Evolutionary conservation across 1,140 invertebrate genomes (phyloP), one percentile per base, ranked within the genome.

Genomic region (Hestina assimilis): DNA sequence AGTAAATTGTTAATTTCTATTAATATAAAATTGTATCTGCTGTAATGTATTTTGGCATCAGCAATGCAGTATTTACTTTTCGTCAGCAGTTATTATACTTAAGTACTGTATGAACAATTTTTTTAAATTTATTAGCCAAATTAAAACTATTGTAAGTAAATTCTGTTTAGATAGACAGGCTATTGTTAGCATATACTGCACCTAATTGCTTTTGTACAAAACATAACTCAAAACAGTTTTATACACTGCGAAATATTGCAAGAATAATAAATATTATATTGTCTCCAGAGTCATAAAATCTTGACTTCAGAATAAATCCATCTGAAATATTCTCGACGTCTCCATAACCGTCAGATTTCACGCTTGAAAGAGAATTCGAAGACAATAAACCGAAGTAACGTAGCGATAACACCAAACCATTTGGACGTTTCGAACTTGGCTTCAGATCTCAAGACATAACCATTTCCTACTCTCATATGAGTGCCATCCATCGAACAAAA

Each of bases 381-480:
- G 72, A 75, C 76, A 75, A 77, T 75, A 73, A 77, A 74, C 57
- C 57, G 43, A 63, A 47, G 62, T 67, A 72, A 76, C 70, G 70
- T 64, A 69, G 58, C 62, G 58, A 66, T 80, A 75, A 77, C 67
- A 66, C 54, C 56, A 57, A 69, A 65, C 67, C 60, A 72, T 79
- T 73, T 59, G 61, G 61, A 64, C 64, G 65, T 76, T 72, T 72
- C 63, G 66, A 79, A 79, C 70, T 76, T 73, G 56, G 65, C 66
- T 76, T 64, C 67, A 60, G 58, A 66, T 66, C 66, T 72, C 54
- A 52, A 75, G 72, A 77, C 76, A 81, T 85, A 83, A 81, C 78
- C 76, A 83, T 85, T 85, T 85, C 79, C 81, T 84, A 69, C 61
- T 83, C 74, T 70, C 81, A 72, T 77, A 79, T 60, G 68, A 72